Evolutionary conservation across 2,113 vertebrate species (phyloP).

Genomic region (Microtus ochrogaster): DNA sequence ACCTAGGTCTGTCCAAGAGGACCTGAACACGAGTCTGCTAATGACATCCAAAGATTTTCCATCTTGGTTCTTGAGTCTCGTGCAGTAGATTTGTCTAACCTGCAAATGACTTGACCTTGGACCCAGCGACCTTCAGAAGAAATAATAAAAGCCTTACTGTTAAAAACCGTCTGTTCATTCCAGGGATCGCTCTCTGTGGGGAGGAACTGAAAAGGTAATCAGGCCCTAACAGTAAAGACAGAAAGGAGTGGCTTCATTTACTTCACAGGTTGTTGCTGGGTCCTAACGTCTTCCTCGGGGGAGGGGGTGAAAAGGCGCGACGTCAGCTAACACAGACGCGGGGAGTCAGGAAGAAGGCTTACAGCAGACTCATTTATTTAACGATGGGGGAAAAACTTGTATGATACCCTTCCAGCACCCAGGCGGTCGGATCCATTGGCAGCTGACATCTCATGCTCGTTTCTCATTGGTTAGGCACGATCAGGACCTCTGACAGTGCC

Average conservation of each 20-base stretch:
- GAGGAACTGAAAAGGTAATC: background rate
- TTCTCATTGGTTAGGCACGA: too few relatives aligned
- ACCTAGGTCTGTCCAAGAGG: background rate
- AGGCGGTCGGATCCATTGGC: too few relatives aligned
- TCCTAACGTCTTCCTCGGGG: too few relatives aligned
- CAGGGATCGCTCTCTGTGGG: background rate
- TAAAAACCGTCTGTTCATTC: background rate
- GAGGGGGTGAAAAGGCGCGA: too few relatives aligned
- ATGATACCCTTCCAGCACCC: too few relatives aligned
- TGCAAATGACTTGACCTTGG: background rate
- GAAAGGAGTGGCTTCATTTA: background rate
- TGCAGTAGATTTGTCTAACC: background rate
- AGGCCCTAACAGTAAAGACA: background rate
- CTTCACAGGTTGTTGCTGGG: background rate
- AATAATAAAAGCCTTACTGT: slow-evolving; percentile 1
- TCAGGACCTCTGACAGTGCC: too few relatives aligned
- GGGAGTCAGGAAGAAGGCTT: too few relatives aligned
- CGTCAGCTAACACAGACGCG: too few relatives aligned
- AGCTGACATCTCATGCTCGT: too few relatives aligned
- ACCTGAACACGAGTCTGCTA: background rate
- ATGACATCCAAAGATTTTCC: background rate
- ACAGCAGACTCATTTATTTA: too few relatives aligned
- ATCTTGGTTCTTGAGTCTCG: background rate
- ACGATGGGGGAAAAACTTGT: too few relatives aligned
- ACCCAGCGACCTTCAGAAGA: background rate